A percentile compares a stretch with the other conserved stretches of the same genome.
Conservation (phyloP, 2,888 invertebrate species). For the Rotaria macrura region DNA sequence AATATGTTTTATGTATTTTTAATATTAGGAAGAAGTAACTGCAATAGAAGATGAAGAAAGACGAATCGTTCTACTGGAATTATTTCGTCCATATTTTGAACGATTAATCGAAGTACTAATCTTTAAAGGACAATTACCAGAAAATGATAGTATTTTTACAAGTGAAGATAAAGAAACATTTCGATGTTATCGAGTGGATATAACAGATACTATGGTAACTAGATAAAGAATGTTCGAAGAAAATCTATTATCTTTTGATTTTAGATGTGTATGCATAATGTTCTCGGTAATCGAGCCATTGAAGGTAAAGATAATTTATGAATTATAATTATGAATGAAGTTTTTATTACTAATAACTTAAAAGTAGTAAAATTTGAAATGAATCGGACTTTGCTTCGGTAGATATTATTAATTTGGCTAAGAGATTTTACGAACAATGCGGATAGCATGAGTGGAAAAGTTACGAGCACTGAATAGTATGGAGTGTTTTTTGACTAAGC, state of each 20-base stretch:
- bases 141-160: constrained; percentile 52
- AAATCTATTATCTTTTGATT: constrained; percentile 35
- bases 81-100: constrained; percentile 67
- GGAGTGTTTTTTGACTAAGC: too few species aligned
- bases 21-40: constrained; percentile 57
- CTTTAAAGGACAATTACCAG: constrained; percentile 67
- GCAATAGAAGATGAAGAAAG: constrained; percentile 52
- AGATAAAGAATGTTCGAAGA: neutral
- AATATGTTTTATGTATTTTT: constrained; percentile 20
- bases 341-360: too few species aligned
- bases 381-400: too few species aligned
- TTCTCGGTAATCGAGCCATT: constrained; percentile 63
- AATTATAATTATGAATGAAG: too few species aligned
- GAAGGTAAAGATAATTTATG: constrained; percentile 40
- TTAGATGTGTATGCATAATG: constrained; percentile 72
- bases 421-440: too few species aligned
- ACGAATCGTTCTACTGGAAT: constrained; percentile 53
- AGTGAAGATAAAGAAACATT: constrained; percentile 72
- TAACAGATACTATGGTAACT: constrained; percentile 66
- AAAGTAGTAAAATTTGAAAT: too few species aligned
- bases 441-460: too few species aligned
- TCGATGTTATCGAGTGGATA: constrained; percentile 74
- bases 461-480: too few species aligned
- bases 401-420: too few species aligned
- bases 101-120: constrained; percentile 66